Conservation (phyloP, 2,797 vertebrate species). For the Coreius guichenoti region DNA sequence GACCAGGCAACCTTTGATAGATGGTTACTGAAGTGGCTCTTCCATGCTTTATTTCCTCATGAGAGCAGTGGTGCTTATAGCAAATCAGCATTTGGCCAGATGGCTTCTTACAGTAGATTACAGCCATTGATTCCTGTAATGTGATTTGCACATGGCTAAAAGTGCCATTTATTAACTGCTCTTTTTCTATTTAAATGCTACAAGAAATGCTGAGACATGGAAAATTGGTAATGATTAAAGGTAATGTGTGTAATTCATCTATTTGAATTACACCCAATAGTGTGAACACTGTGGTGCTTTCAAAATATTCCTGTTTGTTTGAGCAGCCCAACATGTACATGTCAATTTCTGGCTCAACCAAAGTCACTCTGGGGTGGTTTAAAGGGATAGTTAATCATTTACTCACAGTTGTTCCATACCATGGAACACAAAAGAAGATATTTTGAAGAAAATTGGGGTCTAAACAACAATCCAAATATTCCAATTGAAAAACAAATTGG, state of each 20-base stretch:
- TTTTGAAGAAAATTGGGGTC: background rate
- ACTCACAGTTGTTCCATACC: background rate
- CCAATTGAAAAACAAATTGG: background rate
- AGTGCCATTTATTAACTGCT: constrained; percentile 11
- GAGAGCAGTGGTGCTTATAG: constrained; percentile 21
- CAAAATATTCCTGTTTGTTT: background rate
- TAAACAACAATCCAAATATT: background rate
- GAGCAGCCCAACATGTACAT: background rate
- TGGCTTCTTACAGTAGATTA: constrained; percentile 19
- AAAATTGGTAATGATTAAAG: constrained; percentile 11
- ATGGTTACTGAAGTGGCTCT: constrained; percentile 44
- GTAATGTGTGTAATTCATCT: background rate
- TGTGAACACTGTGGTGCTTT: background rate
- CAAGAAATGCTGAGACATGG: background rate
- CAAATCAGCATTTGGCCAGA: constrained; percentile 38
- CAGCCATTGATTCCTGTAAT: constrained; percentile 27
- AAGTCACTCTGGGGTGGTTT: background rate
- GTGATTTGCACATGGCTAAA: constrained; percentile 34
- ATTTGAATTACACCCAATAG: background rate
- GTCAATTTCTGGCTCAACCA: background rate
- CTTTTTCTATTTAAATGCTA: background rate
- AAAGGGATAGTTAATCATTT: background rate
- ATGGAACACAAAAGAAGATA: background rate
- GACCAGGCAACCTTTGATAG: constrained; percentile 27
- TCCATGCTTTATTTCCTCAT: constrained; percentile 29